Base-by-base conservation (phyloP, 2,797 vertebrate species). In the Morus bassanus region DNA sequence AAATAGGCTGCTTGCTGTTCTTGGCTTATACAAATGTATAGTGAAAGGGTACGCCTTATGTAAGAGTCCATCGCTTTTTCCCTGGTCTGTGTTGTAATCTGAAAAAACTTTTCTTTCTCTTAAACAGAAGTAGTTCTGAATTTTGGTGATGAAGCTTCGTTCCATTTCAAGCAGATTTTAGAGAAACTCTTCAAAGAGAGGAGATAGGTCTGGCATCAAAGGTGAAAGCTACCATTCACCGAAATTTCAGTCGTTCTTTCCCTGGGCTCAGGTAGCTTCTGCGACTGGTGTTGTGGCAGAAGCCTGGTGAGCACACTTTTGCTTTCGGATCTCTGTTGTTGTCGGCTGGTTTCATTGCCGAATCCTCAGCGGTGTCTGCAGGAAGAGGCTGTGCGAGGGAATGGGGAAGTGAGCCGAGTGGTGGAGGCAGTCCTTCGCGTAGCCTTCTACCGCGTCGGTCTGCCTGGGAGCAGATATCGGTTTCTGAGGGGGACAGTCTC, bases 11-110 rank as follows among this genome's bases (percentile, higher is more conserved):
- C 69, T 85, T 91, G 63, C 89, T 85, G 88, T 92, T 79, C 39
- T 90, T 88, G 86, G 77, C 69, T 91, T 88, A 79, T 68, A 75
- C 67, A 89, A 95, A 95, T 87, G 80, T 96, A 93, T 89, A 96
- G 96, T 79, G 92, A 92, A 93, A 92, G 83, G 86, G 68, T 90
- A 94, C 79, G 96, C 78, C 79, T 92, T 91, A 80, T 53, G 76
- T 96, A 92, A 94, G 88, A 85, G 59, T 54, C 89, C 63, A 33
- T 90, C 0, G 2, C 68, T 59, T n/a, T 88, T 95, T 64, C 59
- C 48, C 35, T 45, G 33, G 8, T 75, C 43, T 43, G 18, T 81
- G 43, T 65, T 91, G 80, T 73, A 57, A 25, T 61, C 28, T 25
- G 89, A 75, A 48, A 72, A 91, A 85, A 17, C 18, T 69, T 69